Base-by-base conservation (phyloP, 2,888 invertebrate genomes). In the Nudaria mundana region DNA sequence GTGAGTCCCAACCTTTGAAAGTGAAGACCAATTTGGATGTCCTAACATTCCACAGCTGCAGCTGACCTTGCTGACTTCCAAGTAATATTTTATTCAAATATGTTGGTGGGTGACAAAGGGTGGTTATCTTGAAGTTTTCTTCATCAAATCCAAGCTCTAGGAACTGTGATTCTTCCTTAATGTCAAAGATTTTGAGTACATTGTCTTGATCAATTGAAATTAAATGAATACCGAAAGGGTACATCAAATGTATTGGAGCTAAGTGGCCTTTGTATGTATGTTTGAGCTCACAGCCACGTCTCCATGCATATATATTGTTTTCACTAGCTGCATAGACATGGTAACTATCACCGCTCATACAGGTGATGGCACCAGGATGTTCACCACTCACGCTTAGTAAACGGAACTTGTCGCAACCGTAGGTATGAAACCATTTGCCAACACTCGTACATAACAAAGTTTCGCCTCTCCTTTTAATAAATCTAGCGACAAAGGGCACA, bases 1-100 rank as follows among this genome's bases (percentile, higher is more conserved):
- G 70, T 3, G 92, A 90, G 11, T 83, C 75, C 95, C 96, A 97
- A 0, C 93, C 93, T 42, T 90, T 80, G 67, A 98, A 97, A 0
- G 93, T 92, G 72, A 94, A 93, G 31, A 97, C 89, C 51, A 95
- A 81, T 64, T 93, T 94, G 24, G 92, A 92, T 12, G 92, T 92
- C 37, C 94, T 93, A 5, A 98, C 82, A 81, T 99, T 99, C 96
- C 97, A 97, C 48, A 99, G 76, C 66, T 97, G 97, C 52, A 98
- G 66, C 26, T 89, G 77, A 0, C 98, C 98, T 71, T 97, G 95
- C 40, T 92, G 90, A 56, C 97, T 97, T 1, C 95, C 98, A 25
- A 98, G 81, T 16, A 98, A 74, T 44, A 99, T 91, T 75, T 99
- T 99, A 73, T 99, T 99, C 10, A 98, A 79, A 74, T 99, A 99